Evolutionary conservation across 2,888 invertebrate species (phyloP).

Genomic region (Stegana nigrithorax): DNA sequence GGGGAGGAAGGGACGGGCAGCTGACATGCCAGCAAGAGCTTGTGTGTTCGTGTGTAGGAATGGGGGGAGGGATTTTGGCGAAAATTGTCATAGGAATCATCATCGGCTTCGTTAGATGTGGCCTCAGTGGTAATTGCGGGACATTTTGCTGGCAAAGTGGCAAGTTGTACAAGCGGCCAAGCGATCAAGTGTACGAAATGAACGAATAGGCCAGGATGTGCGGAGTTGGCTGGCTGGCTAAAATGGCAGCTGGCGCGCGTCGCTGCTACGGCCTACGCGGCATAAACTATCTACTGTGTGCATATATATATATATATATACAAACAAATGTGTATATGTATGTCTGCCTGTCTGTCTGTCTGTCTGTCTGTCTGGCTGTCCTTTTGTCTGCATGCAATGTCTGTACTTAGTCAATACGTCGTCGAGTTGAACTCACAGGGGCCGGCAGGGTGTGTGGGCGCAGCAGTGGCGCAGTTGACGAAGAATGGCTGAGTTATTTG

Average conservation of each 20-base stretch:
- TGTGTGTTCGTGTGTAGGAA: not conserved
- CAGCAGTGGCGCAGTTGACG: not conserved
- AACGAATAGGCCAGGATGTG: conserved; percentile 17
- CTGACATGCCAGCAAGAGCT: not conserved
- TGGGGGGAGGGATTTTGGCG: conserved; percentile 23
- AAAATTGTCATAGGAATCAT: conserved; percentile 66
- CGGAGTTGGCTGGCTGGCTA: not conserved
- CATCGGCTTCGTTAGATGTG: conserved; percentile 68
- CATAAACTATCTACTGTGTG: too few species aligned
- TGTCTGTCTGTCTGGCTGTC: too few species aligned
- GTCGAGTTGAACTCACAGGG: not conserved
- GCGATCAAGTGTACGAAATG: not conserved
- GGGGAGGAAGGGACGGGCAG: conserved; percentile 1
- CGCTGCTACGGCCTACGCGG: too few species aligned
- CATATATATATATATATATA: too few species aligned
- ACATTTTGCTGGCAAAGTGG: conserved; percentile 64
- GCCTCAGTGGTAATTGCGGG: conserved; percentile 68
- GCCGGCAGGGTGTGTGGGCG: not conserved
- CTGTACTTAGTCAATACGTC: too few species aligned
- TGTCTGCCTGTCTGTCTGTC: too few species aligned
- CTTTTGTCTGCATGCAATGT: too few species aligned
- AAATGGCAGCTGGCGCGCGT: not conserved
- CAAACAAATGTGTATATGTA: too few species aligned
- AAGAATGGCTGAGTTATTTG: conserved; percentile 27
- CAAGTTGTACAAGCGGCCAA: conserved; percentile 9